Percentiles rank a stretch among this genome's conserved stretches.
phyloP scores from a whole-genome alignment of 2,888 invertebrate genomes.

The Cheilosia urbana region DNA sequence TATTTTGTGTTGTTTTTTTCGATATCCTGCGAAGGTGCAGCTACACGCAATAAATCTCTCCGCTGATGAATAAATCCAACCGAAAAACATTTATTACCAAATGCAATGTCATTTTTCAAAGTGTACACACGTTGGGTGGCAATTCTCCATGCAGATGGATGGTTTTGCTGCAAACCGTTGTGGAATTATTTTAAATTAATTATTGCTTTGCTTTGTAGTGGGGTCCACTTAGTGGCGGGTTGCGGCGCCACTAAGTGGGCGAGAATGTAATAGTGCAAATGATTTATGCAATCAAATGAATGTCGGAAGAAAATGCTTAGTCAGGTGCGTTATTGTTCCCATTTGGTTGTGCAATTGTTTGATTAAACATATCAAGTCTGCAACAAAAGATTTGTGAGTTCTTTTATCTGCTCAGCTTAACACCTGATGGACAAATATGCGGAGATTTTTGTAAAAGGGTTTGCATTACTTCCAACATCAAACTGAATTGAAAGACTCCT shows the following conservation, averaged over 20 bases:
- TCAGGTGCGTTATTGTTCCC: too few relatives aligned
- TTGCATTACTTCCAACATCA: too few relatives aligned
- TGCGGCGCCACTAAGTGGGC: neutral
- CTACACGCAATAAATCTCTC: conserved; percentile 49
- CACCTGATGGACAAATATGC: too few relatives aligned
- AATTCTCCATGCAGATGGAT: conserved; percentile 25
- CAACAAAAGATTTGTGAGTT: too few relatives aligned
- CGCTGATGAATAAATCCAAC: conserved; percentile 64
- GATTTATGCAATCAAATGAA: conserved; percentile 1
- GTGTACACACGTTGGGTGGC: conserved; percentile 37
- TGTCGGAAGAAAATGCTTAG: too few relatives aligned
- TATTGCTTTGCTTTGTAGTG: conserved; percentile 33
- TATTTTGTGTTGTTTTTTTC: conserved; percentile 37
- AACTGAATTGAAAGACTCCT: too few relatives aligned
- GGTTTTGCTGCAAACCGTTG: conserved; percentile 38
- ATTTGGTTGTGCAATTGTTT: too few relatives aligned
- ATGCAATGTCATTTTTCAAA: conserved; percentile 69
- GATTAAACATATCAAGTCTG: too few relatives aligned
- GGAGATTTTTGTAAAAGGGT: too few relatives aligned
- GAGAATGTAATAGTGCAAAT: neutral
- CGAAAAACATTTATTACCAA: conserved; percentile 64
- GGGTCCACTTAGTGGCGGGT: neutral
- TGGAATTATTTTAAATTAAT: conserved; percentile 74
- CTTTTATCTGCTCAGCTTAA: too few relatives aligned
- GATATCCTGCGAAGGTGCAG: conserved; percentile 7